Base-by-base conservation (phyloP, 1,140 invertebrate species). In the Teleogryllus occipitalis region DNA sequence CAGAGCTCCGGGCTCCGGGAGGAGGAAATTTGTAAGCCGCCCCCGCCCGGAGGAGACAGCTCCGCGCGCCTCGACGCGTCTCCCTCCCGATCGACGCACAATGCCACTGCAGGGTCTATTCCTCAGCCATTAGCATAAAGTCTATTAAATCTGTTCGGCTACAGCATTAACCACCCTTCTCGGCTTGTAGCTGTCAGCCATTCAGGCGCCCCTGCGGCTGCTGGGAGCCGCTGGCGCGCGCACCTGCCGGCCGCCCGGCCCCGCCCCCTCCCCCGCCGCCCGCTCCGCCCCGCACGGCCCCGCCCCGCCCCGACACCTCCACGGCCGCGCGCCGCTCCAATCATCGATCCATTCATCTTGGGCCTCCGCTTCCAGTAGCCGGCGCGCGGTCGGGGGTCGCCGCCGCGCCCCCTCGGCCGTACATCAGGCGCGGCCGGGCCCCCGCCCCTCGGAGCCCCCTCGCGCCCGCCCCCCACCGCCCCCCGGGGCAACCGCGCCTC, bases 341-440 rank as follows among this genome's bases (percentile, higher is more conserved):
- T 65, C 54, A 65, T 65, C 54, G 54, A 65, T 65, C 54, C 54
- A 65, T 65, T 65, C 54, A 65, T 65, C 54, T 65, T 65, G 54
- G 10, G 15, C n/a, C 10, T 14, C 54, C 10, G 54, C 10, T 65
- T 65, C 54, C 54, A 65, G 54, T 65, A 65, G 54, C 54, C 54
- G 54, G 54, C 54, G 54, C 54, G 54, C 54, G 54, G 54, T 65
- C 54, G 54, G 54, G 54, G 18, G 54, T 65, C 54, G 10, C 54
- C 54, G 27, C 27, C 5, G 27, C 27, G 27, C 27, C 27, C n/a
- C 27, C 27, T 39, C 27, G 27, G 27, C 27, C 1, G 1, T 2
- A 39, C 27, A 39, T 39, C 27, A 39, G 27, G 27, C 27, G 27
- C 27, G 27, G 1, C 27, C 1, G 27, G 27, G 27, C 27, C 27